phyloP scores from a whole-genome alignment of 1,140 invertebrate genomes.

The Kradibia gibbosae region DNA sequence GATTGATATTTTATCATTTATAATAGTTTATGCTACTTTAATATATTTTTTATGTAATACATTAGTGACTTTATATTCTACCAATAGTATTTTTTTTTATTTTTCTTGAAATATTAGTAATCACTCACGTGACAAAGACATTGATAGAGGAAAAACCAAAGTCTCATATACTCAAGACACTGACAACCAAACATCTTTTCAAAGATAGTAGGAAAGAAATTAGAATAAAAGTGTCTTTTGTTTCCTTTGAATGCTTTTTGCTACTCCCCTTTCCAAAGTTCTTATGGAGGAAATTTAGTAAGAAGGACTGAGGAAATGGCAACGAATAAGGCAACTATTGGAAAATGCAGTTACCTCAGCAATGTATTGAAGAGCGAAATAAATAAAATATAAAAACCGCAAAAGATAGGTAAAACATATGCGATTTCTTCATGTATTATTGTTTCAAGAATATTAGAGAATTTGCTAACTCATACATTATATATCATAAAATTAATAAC shows the following conservation, averaged over 20 bases:
- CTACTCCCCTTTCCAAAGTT: background rate
- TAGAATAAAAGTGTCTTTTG: constrained; percentile 24
- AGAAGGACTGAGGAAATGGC: constrained; percentile 5
- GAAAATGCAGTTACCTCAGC: constrained; percentile 44
- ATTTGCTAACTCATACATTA: background rate
- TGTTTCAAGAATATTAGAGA: background rate
- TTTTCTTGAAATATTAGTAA: constrained; percentile 26
- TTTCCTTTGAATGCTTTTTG: constrained; percentile 4
- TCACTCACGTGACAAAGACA: constrained; percentile 31
- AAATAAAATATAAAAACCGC: background rate
- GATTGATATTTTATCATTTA: no score
- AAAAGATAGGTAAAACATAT: constrained; percentile 38
- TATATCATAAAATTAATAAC: constrained; percentile 46
- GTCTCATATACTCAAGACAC: constrained; percentile 15
- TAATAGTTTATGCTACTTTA: background rate
- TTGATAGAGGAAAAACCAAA: background rate
- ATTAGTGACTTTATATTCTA: background rate
- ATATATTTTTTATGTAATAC: background rate
- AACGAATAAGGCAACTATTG: constrained; percentile 41
- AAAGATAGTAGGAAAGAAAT: background rate
- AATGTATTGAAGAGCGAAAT: constrained; percentile 31
- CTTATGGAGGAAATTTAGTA: background rate
- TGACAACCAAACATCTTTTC: background rate
- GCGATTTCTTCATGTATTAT: background rate
- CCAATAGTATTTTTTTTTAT: background rate